These are phyloP conservation scores for Conopomorpha cramerella DNA, from an alignment of 1,140 invertebrate genomes.

Conservation along the genomic window DNA sequence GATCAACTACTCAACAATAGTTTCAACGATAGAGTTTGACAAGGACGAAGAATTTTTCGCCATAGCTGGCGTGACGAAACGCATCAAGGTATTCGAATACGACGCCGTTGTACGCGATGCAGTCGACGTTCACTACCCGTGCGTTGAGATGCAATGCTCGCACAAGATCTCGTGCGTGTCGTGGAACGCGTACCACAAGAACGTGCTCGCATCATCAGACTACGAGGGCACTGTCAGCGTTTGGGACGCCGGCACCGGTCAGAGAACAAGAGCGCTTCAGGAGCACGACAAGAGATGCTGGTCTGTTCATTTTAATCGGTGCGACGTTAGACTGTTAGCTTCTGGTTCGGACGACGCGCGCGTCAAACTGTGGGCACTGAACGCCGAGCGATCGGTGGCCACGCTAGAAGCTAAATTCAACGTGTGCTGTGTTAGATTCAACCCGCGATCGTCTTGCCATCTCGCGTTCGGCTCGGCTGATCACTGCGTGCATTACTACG, in stretches of 20 bases:
- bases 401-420: slow-evolving; percentile 59
- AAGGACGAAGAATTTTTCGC: slow-evolving; percentile 96
- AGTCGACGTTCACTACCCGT: slow-evolving; percentile 90
- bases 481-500: slow-evolving; percentile 97
- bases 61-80: slow-evolving; percentile 94
- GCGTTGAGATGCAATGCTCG: slow-evolving; percentile 89
- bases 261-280: slow-evolving; percentile 74
- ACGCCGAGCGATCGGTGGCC: slow-evolving; percentile 84
- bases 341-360: slow-evolving; percentile 94
- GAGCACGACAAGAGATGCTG: slow-evolving; percentile 97
- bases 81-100: slow-evolving; percentile 95
- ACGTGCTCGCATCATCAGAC: slow-evolving; percentile 88
- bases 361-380: slow-evolving; percentile 93
- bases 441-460: slow-evolving; percentile 84
- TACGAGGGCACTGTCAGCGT: slow-evolving; percentile 94
- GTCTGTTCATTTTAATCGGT: slow-evolving; percentile 95
- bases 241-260: slow-evolving; percentile 89
- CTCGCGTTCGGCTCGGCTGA: slow-evolving; percentile 95
- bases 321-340: slow-evolving; percentile 89
- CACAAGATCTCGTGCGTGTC: slow-evolving; percentile 95
- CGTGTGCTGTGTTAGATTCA: slow-evolving; percentile 97
- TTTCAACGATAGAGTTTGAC: slow-evolving; percentile 97
- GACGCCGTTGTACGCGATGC: slow-evolving; percentile 82
- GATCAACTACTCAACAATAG: slow-evolving; percentile 86
- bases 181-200: slow-evolving; percentile 94